phyloP scores from a whole-genome alignment of 2,113 vertebrate genomes.

The Saguinus midas region DNA sequence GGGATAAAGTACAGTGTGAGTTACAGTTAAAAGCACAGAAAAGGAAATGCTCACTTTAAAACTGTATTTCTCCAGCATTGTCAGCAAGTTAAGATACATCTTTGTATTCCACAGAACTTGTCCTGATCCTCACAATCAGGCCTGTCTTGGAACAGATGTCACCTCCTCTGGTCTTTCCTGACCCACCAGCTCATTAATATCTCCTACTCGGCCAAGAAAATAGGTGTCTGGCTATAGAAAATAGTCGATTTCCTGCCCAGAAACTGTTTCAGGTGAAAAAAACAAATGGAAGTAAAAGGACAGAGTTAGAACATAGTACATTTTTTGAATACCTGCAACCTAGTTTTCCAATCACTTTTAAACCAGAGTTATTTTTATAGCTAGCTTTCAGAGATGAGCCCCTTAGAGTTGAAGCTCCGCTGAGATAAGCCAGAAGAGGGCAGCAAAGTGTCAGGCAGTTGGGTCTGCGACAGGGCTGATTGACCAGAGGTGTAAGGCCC shows the following conservation, averaged over 20 bases:
- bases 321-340: neutral
- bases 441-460: constrained; percentile 44
- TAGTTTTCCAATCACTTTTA: neutral
- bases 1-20: neutral
- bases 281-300: neutral
- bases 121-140: neutral
- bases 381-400: too few species aligned
- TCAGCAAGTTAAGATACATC: neutral
- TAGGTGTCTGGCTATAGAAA: neutral
- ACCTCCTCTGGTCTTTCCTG: neutral
- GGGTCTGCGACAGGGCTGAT: accelerated
- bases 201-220: neutral
- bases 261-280: neutral
- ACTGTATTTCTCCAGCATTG: neutral
- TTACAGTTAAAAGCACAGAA: neutral
- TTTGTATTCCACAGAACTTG: neutral
- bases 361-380: neutral
- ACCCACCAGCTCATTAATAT: neutral
- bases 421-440: constrained; percentile 51
- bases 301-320: neutral
- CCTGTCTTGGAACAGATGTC: neutral
- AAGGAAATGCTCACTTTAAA: neutral
- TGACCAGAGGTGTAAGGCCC: neutral
- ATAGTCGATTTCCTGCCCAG: neutral
- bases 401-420: neutral